Evolutionary conservation across 53 echinoderm and acorn worm species (phyloP).

Genomic region (Echinometra lucunter): DNA sequence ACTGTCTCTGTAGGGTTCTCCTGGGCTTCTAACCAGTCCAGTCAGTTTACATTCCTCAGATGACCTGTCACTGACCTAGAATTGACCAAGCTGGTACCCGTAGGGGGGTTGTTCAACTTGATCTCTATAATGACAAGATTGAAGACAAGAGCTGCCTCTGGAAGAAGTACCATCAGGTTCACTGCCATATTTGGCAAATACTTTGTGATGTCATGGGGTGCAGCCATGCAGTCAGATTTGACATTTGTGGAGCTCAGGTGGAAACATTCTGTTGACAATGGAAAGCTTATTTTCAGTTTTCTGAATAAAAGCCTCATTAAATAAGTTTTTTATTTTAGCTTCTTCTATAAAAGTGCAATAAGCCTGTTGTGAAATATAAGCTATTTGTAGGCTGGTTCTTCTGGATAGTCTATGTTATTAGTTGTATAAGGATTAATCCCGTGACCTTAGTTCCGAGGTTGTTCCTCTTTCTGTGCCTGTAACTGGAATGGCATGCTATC

Average conservation of each 20-base stretch:
- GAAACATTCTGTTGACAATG: neutral
- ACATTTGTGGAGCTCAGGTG: neutral
- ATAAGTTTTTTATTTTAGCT: no score
- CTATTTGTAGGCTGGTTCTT: neutral
- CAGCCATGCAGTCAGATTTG: neutral
- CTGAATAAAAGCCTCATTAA: neutral
- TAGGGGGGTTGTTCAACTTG: conserved; percentile 54
- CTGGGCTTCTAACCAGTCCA: neutral
- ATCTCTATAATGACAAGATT: conserved; percentile 42
- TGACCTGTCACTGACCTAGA: conserved; percentile 64
- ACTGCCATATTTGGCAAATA: conserved; percentile 64
- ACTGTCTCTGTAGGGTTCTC: no score
- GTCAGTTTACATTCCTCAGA: conserved; percentile 27
- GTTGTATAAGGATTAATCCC: no score
- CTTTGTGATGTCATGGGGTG: conserved; percentile 60
- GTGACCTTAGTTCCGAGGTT: no score
- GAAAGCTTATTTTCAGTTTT: neutral
- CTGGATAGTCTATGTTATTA: no score
- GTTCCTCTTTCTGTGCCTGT: no score
- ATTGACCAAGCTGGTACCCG: conserved; percentile 46
- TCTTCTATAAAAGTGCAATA: neutral
- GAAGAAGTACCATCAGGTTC: conserved; percentile 22
- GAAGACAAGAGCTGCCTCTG: conserved; percentile 17
- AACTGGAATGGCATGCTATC: no score
- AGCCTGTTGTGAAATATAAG: neutral